Base-by-base conservation (phyloP, 2,888 invertebrate genomes). In the Pediacus dermestoides region DNA sequence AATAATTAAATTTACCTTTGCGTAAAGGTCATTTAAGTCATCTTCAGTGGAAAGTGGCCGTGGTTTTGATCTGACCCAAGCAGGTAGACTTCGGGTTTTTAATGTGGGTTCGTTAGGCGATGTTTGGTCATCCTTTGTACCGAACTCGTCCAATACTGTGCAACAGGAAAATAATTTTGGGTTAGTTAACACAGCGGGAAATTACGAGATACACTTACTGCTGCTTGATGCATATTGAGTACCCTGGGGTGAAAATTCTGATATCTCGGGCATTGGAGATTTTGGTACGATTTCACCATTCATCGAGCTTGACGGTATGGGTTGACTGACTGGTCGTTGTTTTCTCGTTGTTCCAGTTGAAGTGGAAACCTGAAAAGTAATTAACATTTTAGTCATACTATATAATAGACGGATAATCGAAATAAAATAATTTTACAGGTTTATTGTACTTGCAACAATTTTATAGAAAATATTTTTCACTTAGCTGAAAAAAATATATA, bases 11-110 rank as follows among this genome's bases (percentile, higher is more conserved):
- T 15, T 30, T 18, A 82, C 82, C 73, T 82, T 82, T 28, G 82
- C 82, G 57, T 82, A 82, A 4, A 83, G 73, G 58, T 82, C 81
- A 42, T 80, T 78, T 37, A 82, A 61, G 53, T 82, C 82, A 49
- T 82, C 82, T 57, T 81, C 81, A 1, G 81, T 81, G 6, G 81
- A 81, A 3, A 81, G 71, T 8, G 82, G 81, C 22, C 82, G 70
- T 13, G 81, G 80, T 60, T 80, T 80, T n/a, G 80, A 78, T 18
- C 83, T 71, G 16, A 83, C 78, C 74, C 83, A 83, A 2, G 84
- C 80, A 0, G 85, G 85, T 51, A 85, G 70, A 53, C 84, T 84
- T 30, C 84, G 72, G 0, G 84, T 84, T 67, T 74, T 74, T 48
- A 75, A 58, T 28, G 66, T 60, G 8, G 67, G 64, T 44, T 65